phyloP scores from a whole-genome alignment of 1,140 invertebrate genomes.

The Drosophila guanche region DNA sequence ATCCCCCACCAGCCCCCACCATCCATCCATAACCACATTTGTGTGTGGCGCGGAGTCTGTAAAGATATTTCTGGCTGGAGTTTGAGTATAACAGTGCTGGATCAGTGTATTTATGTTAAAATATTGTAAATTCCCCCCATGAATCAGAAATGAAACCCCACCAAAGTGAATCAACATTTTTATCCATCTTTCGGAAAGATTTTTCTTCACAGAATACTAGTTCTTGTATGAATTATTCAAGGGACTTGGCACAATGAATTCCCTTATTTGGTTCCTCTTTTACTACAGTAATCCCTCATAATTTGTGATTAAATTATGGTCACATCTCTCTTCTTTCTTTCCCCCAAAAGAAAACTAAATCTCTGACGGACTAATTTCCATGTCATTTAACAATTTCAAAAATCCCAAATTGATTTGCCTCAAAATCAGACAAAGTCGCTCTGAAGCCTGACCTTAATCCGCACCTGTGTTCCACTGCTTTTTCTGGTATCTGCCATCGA shows the following conservation, averaged over 20 bases:
- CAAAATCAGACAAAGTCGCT: background rate
- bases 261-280: too few species aligned
- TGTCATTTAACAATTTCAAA: slow-evolving; percentile 45
- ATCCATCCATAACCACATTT: too few species aligned
- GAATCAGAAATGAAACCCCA: background rate
- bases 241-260: background rate
- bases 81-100: slow-evolving; percentile 5
- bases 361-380: slow-evolving; percentile 17
- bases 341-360: slow-evolving; percentile 4
- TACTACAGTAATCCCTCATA: too few species aligned
- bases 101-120: background rate
- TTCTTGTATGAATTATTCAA: slow-evolving; percentile 4
- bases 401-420: slow-evolving; percentile 20
- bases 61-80: slow-evolving; percentile 21
- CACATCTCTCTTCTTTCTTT: background rate
- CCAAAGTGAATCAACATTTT: slow-evolving; percentile 25
- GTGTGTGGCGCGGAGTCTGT: slow-evolving; percentile 44
- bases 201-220: background rate
- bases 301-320: background rate
- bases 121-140: background rate
- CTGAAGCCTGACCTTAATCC: slow-evolving; percentile 69
- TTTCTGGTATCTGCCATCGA: slow-evolving; percentile 24
- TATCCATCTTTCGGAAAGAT: background rate
- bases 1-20: slow-evolving; percentile 11
- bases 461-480: slow-evolving; percentile 67